Conservation (phyloP, 2,797 vertebrate genomes). For the Smutsia temminckii region DNA sequence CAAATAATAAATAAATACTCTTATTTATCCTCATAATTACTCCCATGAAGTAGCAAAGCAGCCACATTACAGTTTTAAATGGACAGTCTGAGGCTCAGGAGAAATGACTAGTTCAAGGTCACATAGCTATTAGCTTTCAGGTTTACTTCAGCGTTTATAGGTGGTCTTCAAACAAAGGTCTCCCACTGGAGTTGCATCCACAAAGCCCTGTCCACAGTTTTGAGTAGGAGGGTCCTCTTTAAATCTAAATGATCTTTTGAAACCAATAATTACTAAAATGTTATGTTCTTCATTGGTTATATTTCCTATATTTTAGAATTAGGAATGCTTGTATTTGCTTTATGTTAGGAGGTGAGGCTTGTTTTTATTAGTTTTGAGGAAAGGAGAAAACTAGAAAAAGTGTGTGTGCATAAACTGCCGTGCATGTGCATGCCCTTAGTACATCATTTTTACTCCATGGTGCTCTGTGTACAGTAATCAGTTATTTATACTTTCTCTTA, state of each 20-base stretch:
- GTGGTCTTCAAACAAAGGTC: not conserved
- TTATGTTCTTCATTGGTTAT: not conserved
- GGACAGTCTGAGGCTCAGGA: not conserved
- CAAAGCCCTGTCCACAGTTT: not conserved
- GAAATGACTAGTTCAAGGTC: not conserved
- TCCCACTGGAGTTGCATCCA: not conserved
- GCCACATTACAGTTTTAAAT: not conserved
- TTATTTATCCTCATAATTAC: not conserved
- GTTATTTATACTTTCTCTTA: not conserved
- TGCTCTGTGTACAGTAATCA: not conserved
- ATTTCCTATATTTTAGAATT: not conserved
- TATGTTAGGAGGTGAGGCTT: not conserved
- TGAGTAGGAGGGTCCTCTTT: not conserved
- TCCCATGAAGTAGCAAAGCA: not conserved
- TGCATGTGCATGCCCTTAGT: not conserved
- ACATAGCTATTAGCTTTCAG: not conserved
- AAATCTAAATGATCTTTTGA: conserved; percentile 36
- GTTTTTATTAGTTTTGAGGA: conserved; percentile 12
- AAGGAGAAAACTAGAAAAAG: not conserved
- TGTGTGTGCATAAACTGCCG: not conserved
- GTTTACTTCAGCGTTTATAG: conserved; percentile 20
- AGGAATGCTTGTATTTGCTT: not conserved
- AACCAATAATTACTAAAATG: not conserved
- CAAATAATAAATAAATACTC: not conserved
- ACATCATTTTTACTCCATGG: not conserved